A percentile compares a stretch with the other conserved stretches of the same genome.
Evolutionary conservation across 1,140 invertebrate species (phyloP).

Genomic region (Leptopilina boulardi): DNA sequence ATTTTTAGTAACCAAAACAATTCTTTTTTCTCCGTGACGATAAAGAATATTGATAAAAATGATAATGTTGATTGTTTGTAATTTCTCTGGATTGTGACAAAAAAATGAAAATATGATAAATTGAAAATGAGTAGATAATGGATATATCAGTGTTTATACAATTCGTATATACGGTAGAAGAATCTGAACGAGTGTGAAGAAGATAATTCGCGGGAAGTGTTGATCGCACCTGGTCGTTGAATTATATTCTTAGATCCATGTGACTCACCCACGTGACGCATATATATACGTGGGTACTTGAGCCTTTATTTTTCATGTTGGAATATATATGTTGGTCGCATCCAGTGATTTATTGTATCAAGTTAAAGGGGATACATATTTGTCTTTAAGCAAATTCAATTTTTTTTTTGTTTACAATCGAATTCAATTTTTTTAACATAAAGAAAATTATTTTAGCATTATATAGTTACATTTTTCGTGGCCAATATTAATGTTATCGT

Average conservation of each 20-base stretch:
- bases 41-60: too few species aligned
- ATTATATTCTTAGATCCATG: conserved; percentile 45
- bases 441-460: neutral
- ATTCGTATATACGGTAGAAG: neutral
- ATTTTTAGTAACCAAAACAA: too few species aligned
- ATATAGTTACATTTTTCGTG: too few species aligned
- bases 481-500: too few species aligned
- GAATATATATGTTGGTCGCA: neutral
- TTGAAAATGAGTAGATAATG: conserved; percentile 45
- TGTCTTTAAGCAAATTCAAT: neutral
- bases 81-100: too few species aligned
- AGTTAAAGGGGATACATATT: neutral
- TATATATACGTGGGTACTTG: conserved; percentile 54
- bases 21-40: too few species aligned
- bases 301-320: conserved; percentile 39
- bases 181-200: conserved; percentile 37
- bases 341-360: conserved; percentile 8
- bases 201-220: conserved; percentile 48
- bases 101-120: conserved; percentile 53
- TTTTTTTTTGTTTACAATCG: neutral
- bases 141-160: conserved; percentile 34
- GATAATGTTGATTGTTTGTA: too few species aligned
- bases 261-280: conserved; percentile 48
- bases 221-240: conserved; percentile 47
- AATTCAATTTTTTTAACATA: neutral